Conservation (phyloP, 1,140 invertebrate genomes). For the Nomia melanderi region DNA sequence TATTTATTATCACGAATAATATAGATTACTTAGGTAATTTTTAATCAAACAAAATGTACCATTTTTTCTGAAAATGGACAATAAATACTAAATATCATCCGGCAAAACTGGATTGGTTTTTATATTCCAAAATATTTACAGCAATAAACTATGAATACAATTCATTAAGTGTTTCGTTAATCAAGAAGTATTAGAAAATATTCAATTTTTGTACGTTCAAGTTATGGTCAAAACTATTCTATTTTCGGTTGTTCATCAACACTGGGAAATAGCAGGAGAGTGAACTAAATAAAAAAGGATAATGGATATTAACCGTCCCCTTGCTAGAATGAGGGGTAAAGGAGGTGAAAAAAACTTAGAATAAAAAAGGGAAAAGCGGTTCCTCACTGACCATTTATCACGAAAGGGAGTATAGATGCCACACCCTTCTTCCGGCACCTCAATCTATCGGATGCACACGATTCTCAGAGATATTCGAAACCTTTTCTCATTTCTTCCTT, state of each 20-base stretch:
- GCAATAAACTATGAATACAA: too few relatives aligned
- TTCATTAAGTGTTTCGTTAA: too few relatives aligned
- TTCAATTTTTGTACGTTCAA: not conserved
- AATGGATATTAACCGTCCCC: conserved; percentile 32
- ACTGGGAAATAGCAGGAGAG: not conserved
- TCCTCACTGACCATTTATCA: conserved; percentile 50
- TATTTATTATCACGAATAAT: too few relatives aligned
- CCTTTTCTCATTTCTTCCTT: conserved; percentile 39
- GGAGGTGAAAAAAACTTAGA: not conserved
- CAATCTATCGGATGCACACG: conserved; percentile 43
- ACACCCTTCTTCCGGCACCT: conserved; percentile 65
- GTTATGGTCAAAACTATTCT: not conserved
- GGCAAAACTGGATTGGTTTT: too few relatives aligned
- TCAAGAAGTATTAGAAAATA: too few relatives aligned
- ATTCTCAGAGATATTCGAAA: conserved; percentile 53
- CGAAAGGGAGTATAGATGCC: conserved; percentile 44
- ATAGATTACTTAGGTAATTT: too few relatives aligned
- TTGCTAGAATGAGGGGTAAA: conserved; percentile 24
- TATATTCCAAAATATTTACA: too few relatives aligned
- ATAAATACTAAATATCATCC: too few relatives aligned
- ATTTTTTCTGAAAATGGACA: too few relatives aligned
- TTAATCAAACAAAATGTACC: too few relatives aligned
- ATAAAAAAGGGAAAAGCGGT: not conserved
- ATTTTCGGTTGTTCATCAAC: not conserved
- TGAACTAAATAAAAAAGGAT: not conserved